Evolutionary conservation across 2,888 invertebrate genomes (phyloP), one percentile per base, ranked within the genome.

Genomic region (Dicyrtoma fusca): DNA sequence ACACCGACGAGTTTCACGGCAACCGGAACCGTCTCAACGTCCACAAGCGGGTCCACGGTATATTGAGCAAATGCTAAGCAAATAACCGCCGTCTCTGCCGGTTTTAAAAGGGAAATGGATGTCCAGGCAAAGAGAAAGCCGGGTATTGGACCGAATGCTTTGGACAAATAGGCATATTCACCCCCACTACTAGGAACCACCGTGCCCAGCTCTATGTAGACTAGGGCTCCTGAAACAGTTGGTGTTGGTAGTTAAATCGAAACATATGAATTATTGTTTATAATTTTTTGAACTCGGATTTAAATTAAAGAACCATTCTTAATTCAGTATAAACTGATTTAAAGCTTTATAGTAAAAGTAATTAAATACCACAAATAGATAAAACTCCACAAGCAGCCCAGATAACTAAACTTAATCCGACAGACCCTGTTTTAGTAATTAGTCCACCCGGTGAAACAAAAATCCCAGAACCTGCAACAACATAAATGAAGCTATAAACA

Each of bases 381-480:
- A 94, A 88, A 6, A 91, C 81, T 66, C 94, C 94, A 78, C 92
- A 92, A n/a, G 89, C 83, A 3, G 87, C 85, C 94, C 94, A 94
- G 68, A 93, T 86, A 42, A 92, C 84, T 11, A 94, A 84, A 81
- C 92, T 91, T 81, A 92, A 85, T 3, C 89, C 93, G 1, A 94
- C 89, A 4, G 93, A 94, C 45, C 93, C 93, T 0, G 92, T 89
- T 80, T 89, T 87, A 80, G 87, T 84, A 44, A 93, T 84, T 0
- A 94, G 92, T 8, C 89, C 89, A 1, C 90, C 88, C 1, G 94
- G 92, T 0, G 93, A 91, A 4, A 94, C 89, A 82, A 94, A 94
- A 74, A 94, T 92, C 69, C 94, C 94, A 10, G 93, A 93, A 55
- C 88, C 86, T 86, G n/a, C 8, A 45, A 11, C 3, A 17, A 42